Evolutionary conservation across 92 coral and sea anemone species (phyloP), one percentile per base, ranked within the genome.

Genomic region (Pocillopora meandrina): DNA sequence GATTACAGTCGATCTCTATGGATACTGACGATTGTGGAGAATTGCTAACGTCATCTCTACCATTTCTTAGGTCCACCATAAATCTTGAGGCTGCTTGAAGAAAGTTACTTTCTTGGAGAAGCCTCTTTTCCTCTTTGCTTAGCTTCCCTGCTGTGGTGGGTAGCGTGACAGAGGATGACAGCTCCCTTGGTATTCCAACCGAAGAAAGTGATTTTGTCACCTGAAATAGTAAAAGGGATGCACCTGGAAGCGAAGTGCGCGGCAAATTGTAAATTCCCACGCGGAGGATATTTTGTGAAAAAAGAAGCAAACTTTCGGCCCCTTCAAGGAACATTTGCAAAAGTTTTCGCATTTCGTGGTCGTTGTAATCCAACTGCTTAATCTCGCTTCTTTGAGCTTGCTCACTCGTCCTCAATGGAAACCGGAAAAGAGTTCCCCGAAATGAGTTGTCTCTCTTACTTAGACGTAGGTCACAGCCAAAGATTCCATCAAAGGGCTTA

Each of bases 241-340:
- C 47, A 58, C 31, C 52, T 56, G 14, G 68, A 18, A n/a, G 2
- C 15, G 76, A 72, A 9, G 47, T 78, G 9, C 75, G 62, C 10
- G 84, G 69, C 64, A 95, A 62, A 66, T 90, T 90, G 77, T 86
- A 91, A 23, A 95, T 85, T 21, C 89, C 65, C 31, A 95, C 94
- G 21, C 79, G 88, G n/a, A 74, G 64, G 12, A 95, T 92, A 58
- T 92, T 89, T 72, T 95, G 98, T 14, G 98, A 90, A 66, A 88
- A 95, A 68, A 92, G 87, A 19, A 95, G 92, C 77, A 95, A 82
- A 20, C 85, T 84, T 31, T 93, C 85, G 0, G 98, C 92, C 1
- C 93, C 92, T 21, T 85, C 34, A 13, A 86, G 78, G 21, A 95
- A 86, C 57, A 87, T 92, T 36, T 67, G 56, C 35, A 95, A 78